Evolutionary conservation across 2,888 invertebrate genomes (phyloP), one percentile per base, ranked within the genome.

Genomic region (Thereva nobilitata): DNA sequence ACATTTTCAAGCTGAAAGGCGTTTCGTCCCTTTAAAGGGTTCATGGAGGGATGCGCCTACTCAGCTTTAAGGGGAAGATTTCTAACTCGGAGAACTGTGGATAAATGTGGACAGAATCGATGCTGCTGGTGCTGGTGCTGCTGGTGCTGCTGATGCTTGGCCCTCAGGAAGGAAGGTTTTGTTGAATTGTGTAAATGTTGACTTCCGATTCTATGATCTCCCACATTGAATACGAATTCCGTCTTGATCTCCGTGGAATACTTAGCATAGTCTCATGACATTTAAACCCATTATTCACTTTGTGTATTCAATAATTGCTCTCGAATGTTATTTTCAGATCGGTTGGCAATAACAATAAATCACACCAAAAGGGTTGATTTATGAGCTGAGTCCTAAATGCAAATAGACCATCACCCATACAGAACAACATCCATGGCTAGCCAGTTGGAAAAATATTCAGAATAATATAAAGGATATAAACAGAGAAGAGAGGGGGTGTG

Each of bases 321-420:
- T 66, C 55, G 50, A 66, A 66, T 68, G 68, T 65, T 68, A 68
- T 66, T 68, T 68, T 68, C 63, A 63, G 68, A 68, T 68, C 56
- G 68, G 63, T 54, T 61, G 49, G 68, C 66, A 68, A 68, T 68
- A 68, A 66, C 66, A 61, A 66, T 68, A 68, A 68, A 68, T 68
- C 68, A 68, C 66, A 65, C 64, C 64, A 65, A 68, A 68, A 65
- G 68, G 68, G 68, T 65, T 68, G 68, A 68, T 68, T 68, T 68
- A 68, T 64, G 59, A 54, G 35, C 38, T 54, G 49, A 56, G 49
- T 52, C 47, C 23, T 59, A 65, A 68, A 61, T 65, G 68, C 64
- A 68, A 68, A 68, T 65, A 52, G 54, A 37, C 42, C 41, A 50
- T 50, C 50, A 40, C 49, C 40, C 42, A 61, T 37, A 50, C 1